These are phyloP conservation scores for Diogma glabrata DNA, from an alignment of 2,888 invertebrate species.

Conservation along the genomic window DNA sequence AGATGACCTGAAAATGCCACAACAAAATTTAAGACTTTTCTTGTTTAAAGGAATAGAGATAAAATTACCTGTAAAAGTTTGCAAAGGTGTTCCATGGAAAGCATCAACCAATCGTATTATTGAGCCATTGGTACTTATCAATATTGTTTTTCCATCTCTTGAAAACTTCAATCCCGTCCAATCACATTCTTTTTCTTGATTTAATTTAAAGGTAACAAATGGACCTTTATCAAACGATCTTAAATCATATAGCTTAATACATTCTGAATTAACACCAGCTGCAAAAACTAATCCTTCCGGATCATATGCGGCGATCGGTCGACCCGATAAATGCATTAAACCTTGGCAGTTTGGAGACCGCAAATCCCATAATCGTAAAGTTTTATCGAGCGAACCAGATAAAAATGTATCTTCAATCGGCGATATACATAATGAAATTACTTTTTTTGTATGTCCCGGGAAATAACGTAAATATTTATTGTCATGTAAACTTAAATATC, in stretches of 20 bases:
- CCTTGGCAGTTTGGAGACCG: constrained; percentile 97
- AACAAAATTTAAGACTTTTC: too few species aligned
- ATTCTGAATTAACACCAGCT: constrained; percentile 95
- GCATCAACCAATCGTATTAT: constrained; percentile 92
- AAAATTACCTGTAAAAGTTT: constrained; percentile 57
- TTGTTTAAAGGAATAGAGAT: not conserved
- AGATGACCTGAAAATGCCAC: constrained; percentile 52
- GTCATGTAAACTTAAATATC: constrained; percentile 95
- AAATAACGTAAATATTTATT: constrained; percentile 99
- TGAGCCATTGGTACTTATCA: constrained; percentile 94
- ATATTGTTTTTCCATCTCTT: constrained; percentile 92
- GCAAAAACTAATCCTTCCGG: constrained; percentile 97
- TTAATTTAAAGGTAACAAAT: constrained; percentile 89
- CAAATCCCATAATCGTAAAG: constrained; percentile 93
- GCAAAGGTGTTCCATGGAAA: constrained; percentile 91
- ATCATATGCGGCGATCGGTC: constrained; percentile 98
- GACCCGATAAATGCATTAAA: constrained; percentile 88
- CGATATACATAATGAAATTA: constrained; percentile 94
- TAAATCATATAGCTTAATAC: constrained; percentile 93
- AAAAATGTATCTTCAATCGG: constrained; percentile 98
- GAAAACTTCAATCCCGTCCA: constrained; percentile 98
- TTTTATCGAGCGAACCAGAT: constrained; percentile 94
- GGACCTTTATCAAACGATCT: constrained; percentile 97
- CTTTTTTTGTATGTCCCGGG: constrained; percentile 92
- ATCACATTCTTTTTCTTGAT: constrained; percentile 93